phyloP scores from a whole-genome alignment of 2,113 vertebrate species.

The Engraulis encrasicolus region DNA sequence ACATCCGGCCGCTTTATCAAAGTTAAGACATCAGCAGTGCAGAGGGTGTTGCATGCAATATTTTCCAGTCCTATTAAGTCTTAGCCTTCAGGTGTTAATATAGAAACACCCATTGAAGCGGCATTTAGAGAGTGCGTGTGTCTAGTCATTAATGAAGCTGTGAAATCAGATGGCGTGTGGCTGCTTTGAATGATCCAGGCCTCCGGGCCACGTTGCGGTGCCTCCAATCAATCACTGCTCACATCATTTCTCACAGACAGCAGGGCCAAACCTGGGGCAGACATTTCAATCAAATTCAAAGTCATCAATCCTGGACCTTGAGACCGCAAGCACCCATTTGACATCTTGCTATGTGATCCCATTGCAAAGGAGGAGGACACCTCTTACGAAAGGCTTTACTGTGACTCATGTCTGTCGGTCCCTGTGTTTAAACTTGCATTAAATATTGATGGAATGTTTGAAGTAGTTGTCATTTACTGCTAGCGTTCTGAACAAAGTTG shows the following conservation, averaged over 20 bases:
- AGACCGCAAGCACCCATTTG: constrained; percentile 51
- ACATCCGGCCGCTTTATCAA: not conserved
- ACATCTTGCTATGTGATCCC: constrained; percentile 54
- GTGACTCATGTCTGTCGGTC: too few species aligned
- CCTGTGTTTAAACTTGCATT: not conserved
- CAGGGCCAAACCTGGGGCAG: constrained; percentile 69
- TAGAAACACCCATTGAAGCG: not conserved
- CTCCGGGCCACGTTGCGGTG: constrained; percentile 58
- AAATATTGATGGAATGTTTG: too few species aligned
- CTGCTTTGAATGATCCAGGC: constrained; percentile 60
- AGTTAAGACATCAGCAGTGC: not conserved
- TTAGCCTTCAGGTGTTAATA: not conserved
- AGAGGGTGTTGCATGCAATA: not conserved
- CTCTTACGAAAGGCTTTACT: constrained; percentile 27
- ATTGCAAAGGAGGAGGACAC: constrained; percentile 54
- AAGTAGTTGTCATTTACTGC: too few species aligned
- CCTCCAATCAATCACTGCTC: constrained; percentile 75
- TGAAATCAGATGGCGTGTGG: constrained; percentile 45
- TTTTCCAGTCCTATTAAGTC: not conserved
- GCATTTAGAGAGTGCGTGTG: constrained; percentile 22
- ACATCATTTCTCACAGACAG: constrained; percentile 69
- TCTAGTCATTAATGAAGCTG: constrained; percentile 48
- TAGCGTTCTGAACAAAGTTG: too few species aligned
- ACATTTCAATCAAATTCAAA: constrained; percentile 79
- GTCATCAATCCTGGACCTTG: constrained; percentile 73